Conservation (phyloP, 1,140 invertebrate species). For the Spodoptera litura region DNA sequence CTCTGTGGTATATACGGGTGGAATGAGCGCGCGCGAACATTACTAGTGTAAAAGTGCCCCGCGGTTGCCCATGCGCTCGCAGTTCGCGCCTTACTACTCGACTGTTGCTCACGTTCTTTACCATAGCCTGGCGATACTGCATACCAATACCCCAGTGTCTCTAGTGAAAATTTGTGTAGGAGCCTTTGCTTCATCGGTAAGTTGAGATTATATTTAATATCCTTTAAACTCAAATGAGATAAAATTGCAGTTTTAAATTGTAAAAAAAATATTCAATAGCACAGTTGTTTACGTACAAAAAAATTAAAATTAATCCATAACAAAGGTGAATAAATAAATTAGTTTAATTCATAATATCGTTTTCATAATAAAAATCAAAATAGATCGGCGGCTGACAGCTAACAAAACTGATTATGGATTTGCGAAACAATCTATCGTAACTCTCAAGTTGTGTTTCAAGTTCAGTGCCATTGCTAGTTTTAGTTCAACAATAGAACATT, state of each 20-base stretch:
- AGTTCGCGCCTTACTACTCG: constrained; percentile 52
- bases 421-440: too few relatives aligned
- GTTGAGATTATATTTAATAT: constrained; percentile 36
- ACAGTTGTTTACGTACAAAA: too few relatives aligned
- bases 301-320: background rate
- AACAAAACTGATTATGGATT: too few relatives aligned
- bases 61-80: constrained; percentile 59
- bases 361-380: too few relatives aligned
- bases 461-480: too few relatives aligned
- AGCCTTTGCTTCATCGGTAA: constrained; percentile 50
- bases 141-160: constrained; percentile 54
- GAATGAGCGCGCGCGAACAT: constrained; percentile 71
- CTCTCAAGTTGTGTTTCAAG: too few relatives aligned
- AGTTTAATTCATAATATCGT: too few relatives aligned
- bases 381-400: too few relatives aligned
- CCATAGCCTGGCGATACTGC: constrained; percentile 9
- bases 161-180: constrained; percentile 58
- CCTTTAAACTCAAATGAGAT: background rate
- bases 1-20: constrained; percentile 69
- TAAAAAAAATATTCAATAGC: too few relatives aligned
- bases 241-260: too few relatives aligned
- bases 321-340: too few relatives aligned
- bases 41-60: constrained; percentile 67
- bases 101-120: constrained; percentile 48
- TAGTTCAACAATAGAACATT: too few relatives aligned